Evolutionary conservation across 2,797 vertebrate genomes (phyloP).

Genomic region (Characodon lateralis): DNA sequence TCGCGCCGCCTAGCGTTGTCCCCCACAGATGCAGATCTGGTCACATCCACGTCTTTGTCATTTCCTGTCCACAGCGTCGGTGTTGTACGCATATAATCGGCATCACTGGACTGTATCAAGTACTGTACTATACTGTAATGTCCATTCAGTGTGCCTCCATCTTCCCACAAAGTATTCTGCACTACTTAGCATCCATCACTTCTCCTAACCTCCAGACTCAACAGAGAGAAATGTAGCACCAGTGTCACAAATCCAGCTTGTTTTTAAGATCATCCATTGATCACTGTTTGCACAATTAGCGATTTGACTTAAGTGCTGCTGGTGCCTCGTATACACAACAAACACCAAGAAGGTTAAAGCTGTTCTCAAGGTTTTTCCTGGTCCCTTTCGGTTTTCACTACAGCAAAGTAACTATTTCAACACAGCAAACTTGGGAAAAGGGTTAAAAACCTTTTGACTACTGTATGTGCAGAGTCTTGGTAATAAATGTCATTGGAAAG

Average conservation of each 20-base stretch:
- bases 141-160: slow-evolving; percentile 56
- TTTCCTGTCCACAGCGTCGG: slow-evolving; percentile 77
- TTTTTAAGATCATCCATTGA: slow-evolving; percentile 14
- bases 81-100: slow-evolving; percentile 76
- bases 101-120: slow-evolving; percentile 55
- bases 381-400: background rate
- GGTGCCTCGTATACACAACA: slow-evolving; percentile 13
- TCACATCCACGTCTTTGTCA: slow-evolving; percentile 75
- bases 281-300: slow-evolving; percentile 17
- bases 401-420: background rate
- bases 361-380: background rate
- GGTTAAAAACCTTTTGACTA: background rate
- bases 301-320: slow-evolving; percentile 27
- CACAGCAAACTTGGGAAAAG: no score
- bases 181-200: slow-evolving; percentile 19
- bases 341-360: slow-evolving; percentile 3
- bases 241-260: slow-evolving; percentile 38
- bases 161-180: slow-evolving; percentile 39
- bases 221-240: slow-evolving; percentile 71
- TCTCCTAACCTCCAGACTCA: slow-evolving; percentile 20
- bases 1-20: slow-evolving; percentile 40
- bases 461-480: background rate
- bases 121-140: slow-evolving; percentile 43
- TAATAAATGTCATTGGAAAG: background rate
- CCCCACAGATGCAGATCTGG: slow-evolving; percentile 37